Conservation (phyloP, 2,113 vertebrate species). For the Jaculus jaculus region DNA sequence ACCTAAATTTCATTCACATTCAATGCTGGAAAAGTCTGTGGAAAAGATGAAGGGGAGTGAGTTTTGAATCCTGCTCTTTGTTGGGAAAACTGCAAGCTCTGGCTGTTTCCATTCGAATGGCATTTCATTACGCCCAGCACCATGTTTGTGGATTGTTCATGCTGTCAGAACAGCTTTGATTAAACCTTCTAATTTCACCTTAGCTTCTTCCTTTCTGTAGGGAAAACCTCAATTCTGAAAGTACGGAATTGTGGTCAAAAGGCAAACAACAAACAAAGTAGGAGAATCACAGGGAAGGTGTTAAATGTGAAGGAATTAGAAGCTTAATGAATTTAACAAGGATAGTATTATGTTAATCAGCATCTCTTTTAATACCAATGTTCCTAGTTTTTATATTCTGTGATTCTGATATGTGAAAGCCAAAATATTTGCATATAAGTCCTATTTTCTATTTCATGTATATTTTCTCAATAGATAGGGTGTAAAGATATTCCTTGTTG, state of each 20-base stretch:
- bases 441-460: slow-evolving; percentile 31
- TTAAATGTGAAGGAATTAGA: slow-evolving; percentile 33
- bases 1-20: slow-evolving; percentile 78
- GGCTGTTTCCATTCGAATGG: slow-evolving; percentile 68
- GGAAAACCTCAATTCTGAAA: slow-evolving; percentile 66
- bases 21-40: slow-evolving; percentile 68
- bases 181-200: slow-evolving; percentile 75
- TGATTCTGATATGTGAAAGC: neutral
- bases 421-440: slow-evolving; percentile 38
- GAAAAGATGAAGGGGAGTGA: slow-evolving; percentile 27
- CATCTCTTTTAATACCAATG: slow-evolving; percentile 12
- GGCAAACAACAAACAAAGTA: slow-evolving; percentile 64
- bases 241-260: slow-evolving; percentile 60
- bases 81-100: slow-evolving; percentile 47
- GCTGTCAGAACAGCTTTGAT: slow-evolving; percentile 73
- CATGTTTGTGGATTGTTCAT: slow-evolving; percentile 59
- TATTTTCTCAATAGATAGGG: slow-evolving; percentile 14
- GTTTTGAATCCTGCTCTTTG: slow-evolving; percentile 47
- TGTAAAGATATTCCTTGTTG: neutral
- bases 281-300: slow-evolving; percentile 52
- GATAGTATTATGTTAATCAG: neutral
- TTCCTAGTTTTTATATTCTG: neutral
- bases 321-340: slow-evolving; percentile 34
- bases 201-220: slow-evolving; percentile 60
- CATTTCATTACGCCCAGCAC: slow-evolving; percentile 70